phyloP scores from a whole-genome alignment of 92 coral and sea anemone species.

The Porites evermanni region DNA sequence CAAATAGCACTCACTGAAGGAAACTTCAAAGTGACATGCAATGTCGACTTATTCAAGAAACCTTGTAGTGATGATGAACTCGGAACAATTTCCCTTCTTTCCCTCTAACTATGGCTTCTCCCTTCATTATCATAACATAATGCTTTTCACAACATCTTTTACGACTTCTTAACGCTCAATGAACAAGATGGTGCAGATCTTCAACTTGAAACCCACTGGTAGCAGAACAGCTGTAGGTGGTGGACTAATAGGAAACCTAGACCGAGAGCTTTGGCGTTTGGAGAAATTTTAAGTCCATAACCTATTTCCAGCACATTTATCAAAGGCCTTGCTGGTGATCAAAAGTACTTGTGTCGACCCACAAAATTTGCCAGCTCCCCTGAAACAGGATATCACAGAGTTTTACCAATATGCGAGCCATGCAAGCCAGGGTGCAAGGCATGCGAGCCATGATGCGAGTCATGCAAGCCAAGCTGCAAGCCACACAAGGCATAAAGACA shows the following conservation, averaged over 20 bases:
- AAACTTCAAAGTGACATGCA: constrained; percentile 43
- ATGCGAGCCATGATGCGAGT: too few relatives aligned
- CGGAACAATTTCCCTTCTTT: constrained; percentile 33
- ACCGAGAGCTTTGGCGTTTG: constrained; percentile 40
- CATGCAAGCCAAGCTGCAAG: too few relatives aligned
- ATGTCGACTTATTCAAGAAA: constrained; percentile 28
- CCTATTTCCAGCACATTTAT: background rate
- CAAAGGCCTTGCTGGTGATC: constrained; percentile 11
- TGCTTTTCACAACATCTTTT: constrained; percentile 37
- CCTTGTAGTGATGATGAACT: background rate
- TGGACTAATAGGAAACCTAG: constrained; percentile 39
- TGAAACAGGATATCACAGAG: constrained; percentile 5
- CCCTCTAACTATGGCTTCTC: constrained; percentile 24
- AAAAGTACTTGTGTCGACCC: background rate
- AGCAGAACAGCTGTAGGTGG: constrained; percentile 34
- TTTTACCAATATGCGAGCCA: too few relatives aligned
- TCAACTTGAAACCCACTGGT: constrained; percentile 20
- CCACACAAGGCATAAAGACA: too few relatives aligned
- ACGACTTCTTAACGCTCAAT: background rate
- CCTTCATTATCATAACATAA: constrained; percentile 34
- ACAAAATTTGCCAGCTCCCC: constrained; percentile 26
- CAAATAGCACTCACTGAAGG: constrained; percentile 56
- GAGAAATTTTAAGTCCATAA: constrained; percentile 26
- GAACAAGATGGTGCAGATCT: constrained; percentile 15
- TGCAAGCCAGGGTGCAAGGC: too few relatives aligned